Evolutionary conservation across 92 coral and sea anemone species (phyloP).

Genomic region (Zoanthus gigantus): DNA sequence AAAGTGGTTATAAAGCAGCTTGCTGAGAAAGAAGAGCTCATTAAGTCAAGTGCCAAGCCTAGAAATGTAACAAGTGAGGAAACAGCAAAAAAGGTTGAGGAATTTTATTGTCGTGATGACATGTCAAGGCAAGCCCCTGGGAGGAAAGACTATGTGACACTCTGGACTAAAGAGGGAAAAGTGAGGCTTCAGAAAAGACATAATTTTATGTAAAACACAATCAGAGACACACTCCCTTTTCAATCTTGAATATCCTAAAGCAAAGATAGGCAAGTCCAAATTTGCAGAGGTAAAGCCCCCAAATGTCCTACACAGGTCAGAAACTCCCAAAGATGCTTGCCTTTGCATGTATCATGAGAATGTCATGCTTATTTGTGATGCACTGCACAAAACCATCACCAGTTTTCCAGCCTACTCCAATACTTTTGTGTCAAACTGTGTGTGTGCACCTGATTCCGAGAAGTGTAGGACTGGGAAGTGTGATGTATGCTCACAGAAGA

Average conservation of each 20-base stretch:
- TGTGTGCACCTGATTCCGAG: conserved; percentile 50
- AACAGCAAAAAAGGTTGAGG: conserved; percentile 49
- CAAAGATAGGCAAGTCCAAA: conserved; percentile 59
- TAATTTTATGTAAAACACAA: not conserved
- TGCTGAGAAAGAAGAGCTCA: conserved; percentile 59
- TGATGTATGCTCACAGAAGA: conserved; percentile 49
- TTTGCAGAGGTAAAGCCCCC: conserved; percentile 65
- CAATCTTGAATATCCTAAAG: conserved; percentile 62
- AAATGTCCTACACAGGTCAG: conserved; percentile 65
- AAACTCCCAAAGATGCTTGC: conserved; percentile 45
- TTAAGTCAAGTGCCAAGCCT: conserved; percentile 59
- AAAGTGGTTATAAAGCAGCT: conserved; percentile 59
- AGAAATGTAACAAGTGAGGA: conserved; percentile 57
- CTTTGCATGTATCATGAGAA: conserved; percentile 58
- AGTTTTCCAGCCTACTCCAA: conserved; percentile 62
- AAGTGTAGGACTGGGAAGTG: conserved; percentile 39
- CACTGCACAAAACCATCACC: conserved; percentile 55
- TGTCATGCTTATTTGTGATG: conserved; percentile 56
- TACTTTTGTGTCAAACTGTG: conserved; percentile 58
- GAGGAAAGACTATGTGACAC: conserved; percentile 54
- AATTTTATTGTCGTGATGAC: conserved; percentile 49
- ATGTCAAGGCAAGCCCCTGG: conserved; percentile 66
- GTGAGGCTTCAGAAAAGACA: conserved; percentile 68
- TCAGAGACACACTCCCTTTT: conserved; percentile 66
- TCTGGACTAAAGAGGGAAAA: conserved; percentile 62